Base-by-base conservation (phyloP, 92 coral and sea anemone species). In the Epizoanthus stellaris region DNA sequence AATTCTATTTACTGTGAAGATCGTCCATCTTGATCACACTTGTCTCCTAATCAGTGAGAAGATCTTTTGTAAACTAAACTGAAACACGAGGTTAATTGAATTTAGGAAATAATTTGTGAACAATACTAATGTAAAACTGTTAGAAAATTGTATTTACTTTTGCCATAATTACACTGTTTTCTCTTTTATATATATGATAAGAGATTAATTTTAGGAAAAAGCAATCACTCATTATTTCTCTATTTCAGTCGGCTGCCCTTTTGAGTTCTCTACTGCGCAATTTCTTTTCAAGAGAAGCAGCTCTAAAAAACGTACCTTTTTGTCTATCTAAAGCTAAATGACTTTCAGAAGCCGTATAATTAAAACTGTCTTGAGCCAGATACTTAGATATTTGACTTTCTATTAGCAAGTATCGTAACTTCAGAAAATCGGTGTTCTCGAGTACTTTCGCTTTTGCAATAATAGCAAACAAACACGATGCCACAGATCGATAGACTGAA, bases 11-110 rank as follows among this genome's bases (percentile, higher is more conserved):
- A 63, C 71, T 63, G 5, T 79, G 21, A 62, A 63, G 70, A 63
- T 12, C 47, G 40, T 20, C 30, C 40, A 45, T 72, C 36, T 39
- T 72, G 40, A 61, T 62, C 71, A 13, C 83, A 62, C 83, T 63
- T 79, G 70, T 20, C 12, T 34, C 14, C 15, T 79, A 79, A 79
- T 79, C 83, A 47, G 62, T 21, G 58, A 42, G 25, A 16, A 61
- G 83, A 79, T 64, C 83, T 79, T 77, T 79, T 79, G 67, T 79
- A 79, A 63, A 79, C 83, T 63, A 79, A 42, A 79, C 83, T 79
- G 70, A 79, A 89, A 80, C 82, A 62, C 80, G 84, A 62, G 63
- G 81, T 84, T 88, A 89, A 89, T 89, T 86, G 82, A 89, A 89
- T 89, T 89, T 85, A 69, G 73, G 59, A 61, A 72, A 80, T 82